Percentiles rank a stretch among this genome's conserved stretches.
Conservation (phyloP, 2,888 invertebrate species). For the Malachius bipustulatus region DNA sequence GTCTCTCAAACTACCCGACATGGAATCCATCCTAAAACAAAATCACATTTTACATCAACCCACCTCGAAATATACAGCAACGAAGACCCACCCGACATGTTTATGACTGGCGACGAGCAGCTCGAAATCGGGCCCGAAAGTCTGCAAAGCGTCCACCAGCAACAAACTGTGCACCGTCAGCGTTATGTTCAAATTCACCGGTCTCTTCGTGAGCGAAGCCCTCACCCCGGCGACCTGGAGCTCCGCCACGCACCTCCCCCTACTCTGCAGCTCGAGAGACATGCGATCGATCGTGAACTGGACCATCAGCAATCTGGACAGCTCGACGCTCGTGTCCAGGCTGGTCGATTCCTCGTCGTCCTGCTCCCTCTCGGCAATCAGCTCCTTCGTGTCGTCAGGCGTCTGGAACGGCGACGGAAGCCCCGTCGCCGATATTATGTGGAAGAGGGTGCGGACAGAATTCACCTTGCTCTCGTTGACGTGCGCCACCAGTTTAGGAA, state of each 20-base stretch:
- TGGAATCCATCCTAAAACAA: conserved; percentile 70
- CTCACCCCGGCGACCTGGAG: conserved; percentile 83
- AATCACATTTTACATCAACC: neutral
- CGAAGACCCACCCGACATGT: conserved; percentile 62
- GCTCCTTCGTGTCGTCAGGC: conserved; percentile 27
- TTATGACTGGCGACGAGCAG: conserved; percentile 88
- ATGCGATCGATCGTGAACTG: conserved; percentile 83
- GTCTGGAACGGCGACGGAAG: conserved; percentile 37
- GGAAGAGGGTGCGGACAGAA: conserved; percentile 47
- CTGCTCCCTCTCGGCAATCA: conserved; percentile 16
- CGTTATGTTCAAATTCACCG: conserved; percentile 61
- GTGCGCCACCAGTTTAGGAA: conserved; percentile 80
- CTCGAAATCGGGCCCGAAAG: conserved; percentile 91
- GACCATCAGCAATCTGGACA: conserved; percentile 58
- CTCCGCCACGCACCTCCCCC: conserved; percentile 84
- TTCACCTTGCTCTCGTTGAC: conserved; percentile 82
- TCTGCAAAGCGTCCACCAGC: conserved; percentile 89
- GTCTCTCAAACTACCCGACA: conserved; percentile 83
- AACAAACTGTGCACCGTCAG: conserved; percentile 86
- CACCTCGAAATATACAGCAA: conserved; percentile 4
- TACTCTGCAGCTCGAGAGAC: conserved; percentile 74
- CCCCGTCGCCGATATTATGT: conserved; percentile 33
- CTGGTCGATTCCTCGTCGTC: conserved; percentile 35
- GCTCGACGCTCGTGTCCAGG: conserved; percentile 40
- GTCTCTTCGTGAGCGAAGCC: conserved; percentile 60